phyloP scores from a whole-genome alignment of 2,113 vertebrate genomes.

The Rhinichthys klamathensis region DNA sequence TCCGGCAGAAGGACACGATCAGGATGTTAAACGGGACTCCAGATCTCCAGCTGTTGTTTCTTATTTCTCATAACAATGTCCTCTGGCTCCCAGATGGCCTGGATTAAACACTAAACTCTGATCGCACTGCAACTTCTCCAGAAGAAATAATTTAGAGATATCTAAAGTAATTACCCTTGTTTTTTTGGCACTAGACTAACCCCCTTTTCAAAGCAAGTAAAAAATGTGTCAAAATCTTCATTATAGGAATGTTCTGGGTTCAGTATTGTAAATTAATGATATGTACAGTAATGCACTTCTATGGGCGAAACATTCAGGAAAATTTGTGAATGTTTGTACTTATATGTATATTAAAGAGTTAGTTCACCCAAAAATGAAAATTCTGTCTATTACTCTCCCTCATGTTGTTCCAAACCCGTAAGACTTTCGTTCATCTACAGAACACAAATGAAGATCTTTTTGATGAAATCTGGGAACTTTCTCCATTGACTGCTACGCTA shows the following conservation, averaged over 20 bases:
- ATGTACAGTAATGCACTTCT: background rate
- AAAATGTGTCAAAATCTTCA: background rate
- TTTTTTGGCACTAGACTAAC: background rate
- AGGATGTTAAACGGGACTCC: constrained; percentile 8
- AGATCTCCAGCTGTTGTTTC: constrained; percentile 1
- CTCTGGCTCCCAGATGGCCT: constrained; percentile 20
- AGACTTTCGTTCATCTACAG: too few species aligned
- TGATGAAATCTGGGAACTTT: too few species aligned
- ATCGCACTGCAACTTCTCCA: background rate
- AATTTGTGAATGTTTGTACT: background rate
- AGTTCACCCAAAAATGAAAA: too few species aligned
- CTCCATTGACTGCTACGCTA: too few species aligned
- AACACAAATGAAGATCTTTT: too few species aligned
- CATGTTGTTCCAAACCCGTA: too few species aligned
- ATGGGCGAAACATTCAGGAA: background rate
- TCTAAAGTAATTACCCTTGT: background rate
- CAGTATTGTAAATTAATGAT: background rate
- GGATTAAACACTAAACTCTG: background rate
- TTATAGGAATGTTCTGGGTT: background rate
- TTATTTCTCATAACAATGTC: background rate
- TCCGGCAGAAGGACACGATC: constrained; percentile 3
- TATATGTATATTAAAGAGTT: background rate
- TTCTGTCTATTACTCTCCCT: too few species aligned
- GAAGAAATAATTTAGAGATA: background rate
- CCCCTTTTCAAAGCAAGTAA: background rate